phyloP scores from a whole-genome alignment of 2,113 vertebrate species.

The Junco hyemalis region DNA sequence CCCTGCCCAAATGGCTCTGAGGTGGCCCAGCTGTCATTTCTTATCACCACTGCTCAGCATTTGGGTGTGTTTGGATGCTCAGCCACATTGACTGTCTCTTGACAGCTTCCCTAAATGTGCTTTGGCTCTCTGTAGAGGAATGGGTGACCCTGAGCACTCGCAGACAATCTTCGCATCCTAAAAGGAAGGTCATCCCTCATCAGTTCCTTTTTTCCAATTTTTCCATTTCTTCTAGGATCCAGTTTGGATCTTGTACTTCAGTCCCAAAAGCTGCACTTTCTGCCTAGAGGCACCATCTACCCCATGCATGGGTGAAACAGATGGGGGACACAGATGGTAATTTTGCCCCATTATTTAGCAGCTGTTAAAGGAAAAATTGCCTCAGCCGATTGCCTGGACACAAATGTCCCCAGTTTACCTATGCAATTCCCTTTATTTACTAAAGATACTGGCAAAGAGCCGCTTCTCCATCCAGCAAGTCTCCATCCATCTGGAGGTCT shows the following conservation, averaged over 20 bases:
- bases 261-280: not conserved
- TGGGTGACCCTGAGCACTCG: not conserved
- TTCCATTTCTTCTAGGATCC: not conserved
- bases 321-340: not conserved
- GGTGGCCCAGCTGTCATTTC: not conserved
- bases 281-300: not conserved
- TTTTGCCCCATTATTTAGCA: not conserved
- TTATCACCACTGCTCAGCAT: not conserved
- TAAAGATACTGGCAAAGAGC: not conserved
- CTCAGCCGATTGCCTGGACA: not conserved
- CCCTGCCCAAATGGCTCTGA: not conserved
- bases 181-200: not conserved
- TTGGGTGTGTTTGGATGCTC: not conserved
- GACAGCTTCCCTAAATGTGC: not conserved
- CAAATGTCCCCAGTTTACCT: not conserved
- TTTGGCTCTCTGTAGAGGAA: not conserved
- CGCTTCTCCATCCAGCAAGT: not conserved
- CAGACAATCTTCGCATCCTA: not conserved
- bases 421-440: not conserved
- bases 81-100: not conserved
- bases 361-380: not conserved
- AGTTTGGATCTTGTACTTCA: not conserved
- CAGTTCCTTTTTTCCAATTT: not conserved
- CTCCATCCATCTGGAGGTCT: not conserved
- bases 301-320: not conserved